Evolutionary conservation across 2,888 invertebrate genomes (phyloP).

Genomic region (Hyppa rectilinea): DNA sequence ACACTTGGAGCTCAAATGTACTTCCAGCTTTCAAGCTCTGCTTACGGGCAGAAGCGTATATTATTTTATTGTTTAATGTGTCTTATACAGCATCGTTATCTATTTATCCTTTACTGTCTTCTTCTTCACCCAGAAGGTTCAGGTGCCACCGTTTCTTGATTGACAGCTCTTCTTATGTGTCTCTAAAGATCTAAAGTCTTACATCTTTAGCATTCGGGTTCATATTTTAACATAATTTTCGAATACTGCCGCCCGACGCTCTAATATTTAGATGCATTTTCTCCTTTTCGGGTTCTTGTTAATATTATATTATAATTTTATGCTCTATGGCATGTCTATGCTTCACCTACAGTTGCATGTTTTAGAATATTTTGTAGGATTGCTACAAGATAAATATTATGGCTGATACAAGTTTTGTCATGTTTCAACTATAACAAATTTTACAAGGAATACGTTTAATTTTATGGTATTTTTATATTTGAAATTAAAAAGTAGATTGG

Average conservation of each 20-base stretch:
- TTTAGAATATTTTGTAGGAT: constrained; percentile 7
- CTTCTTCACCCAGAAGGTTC: neutral
- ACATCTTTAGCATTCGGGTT: neutral
- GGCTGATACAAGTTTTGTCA: neutral
- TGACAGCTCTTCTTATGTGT: neutral
- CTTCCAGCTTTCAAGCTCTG: constrained; percentile 47
- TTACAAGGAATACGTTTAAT: neutral
- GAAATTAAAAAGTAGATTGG: neutral
- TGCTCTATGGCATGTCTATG: neutral
- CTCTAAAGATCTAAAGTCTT: neutral
- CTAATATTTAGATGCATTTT: neutral
- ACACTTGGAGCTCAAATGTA: constrained; percentile 31
- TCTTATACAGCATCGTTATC: neutral
- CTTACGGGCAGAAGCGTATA: constrained; percentile 7
- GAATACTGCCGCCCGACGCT: constrained; percentile 1
- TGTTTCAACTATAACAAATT: neutral
- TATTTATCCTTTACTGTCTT: constrained; percentile 4
- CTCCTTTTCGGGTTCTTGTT: constrained; percentile 16
- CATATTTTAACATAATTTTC: constrained; percentile 18
- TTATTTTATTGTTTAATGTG: constrained; percentile 22
- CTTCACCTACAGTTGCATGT: neutral
- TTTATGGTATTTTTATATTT: constrained; percentile 8
- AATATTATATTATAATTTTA: constrained; percentile 25
- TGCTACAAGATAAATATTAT: constrained; percentile 7
- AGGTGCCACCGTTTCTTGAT: neutral